Percentiles rank a stretch among this genome's conserved stretches.
Evolutionary conservation across 2,113 vertebrate genomes (phyloP).

Genomic region (Suricata suricatta): DNA sequence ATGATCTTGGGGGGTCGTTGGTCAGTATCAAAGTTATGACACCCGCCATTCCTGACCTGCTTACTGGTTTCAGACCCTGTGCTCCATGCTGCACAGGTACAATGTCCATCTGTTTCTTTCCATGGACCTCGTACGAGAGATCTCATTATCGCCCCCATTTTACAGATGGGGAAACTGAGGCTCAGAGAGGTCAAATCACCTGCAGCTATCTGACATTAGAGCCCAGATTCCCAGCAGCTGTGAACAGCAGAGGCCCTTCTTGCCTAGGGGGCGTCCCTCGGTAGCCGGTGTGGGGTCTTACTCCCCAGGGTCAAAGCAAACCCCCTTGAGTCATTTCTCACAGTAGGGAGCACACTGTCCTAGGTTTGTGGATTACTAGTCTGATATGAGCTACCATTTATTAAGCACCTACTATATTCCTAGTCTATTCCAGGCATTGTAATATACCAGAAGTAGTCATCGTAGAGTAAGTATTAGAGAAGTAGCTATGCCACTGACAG

Average conservation of each 20-base stretch:
- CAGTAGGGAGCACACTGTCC: too few species aligned
- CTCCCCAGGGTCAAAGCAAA: background rate
- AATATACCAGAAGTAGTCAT: background rate
- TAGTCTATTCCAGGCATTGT: background rate
- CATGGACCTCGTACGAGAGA: background rate
- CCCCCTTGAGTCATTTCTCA: background rate
- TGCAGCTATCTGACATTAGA: background rate
- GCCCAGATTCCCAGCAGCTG: background rate
- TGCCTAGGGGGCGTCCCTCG: background rate
- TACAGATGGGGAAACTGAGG: background rate
- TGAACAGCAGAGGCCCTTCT: background rate
- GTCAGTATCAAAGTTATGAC: background rate
- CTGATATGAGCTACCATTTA: background rate
- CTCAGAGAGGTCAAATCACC: background rate
- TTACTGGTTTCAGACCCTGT: background rate
- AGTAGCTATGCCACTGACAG: fast-evolving
- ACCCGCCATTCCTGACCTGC: fast-evolving
- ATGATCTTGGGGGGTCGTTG: fast-evolving
- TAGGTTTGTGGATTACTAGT: background rate
- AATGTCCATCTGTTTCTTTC: background rate
- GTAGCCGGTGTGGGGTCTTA: too few species aligned
- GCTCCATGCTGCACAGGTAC: fast-evolving
- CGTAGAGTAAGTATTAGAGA: fast-evolving
- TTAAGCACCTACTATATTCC: background rate
- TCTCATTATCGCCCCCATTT: background rate